Evolutionary conservation across 1,140 invertebrate species (phyloP), one percentile per base, ranked within the genome.

Genomic region (Geopemphigus sp.): DNA sequence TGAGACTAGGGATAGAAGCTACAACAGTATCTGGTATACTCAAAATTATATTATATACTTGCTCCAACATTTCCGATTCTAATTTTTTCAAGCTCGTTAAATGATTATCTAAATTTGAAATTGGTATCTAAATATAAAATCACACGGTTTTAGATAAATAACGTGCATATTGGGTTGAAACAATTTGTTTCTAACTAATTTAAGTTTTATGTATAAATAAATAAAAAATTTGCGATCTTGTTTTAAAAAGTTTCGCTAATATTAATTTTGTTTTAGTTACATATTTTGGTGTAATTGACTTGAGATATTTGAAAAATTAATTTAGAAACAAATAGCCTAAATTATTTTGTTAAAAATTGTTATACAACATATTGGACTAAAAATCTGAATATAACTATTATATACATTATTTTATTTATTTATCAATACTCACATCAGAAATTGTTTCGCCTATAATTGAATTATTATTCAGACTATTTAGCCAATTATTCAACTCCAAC

Each of bases 61-160:
- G 29, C 1, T 76, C 73, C 14, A 76, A 76, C 53, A 76, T 76
- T 17, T 57, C 54, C 14, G n/a, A 61, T 61, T 76, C 73, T 47
- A 76, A 45, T 17, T 76, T 45, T 76, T 76, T 59, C 54, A 76
- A 57, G 6, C 32, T 17, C 12, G 22, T 24, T 12, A 76, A 56
- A 76, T 76, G 73, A 24, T 59, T 59, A 45, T 76, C 32, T 45
- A 76, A 45, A 59, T 61, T 47, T 24, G n/a, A 17, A 17, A 59
- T 59, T 76, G 73, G 73, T 19, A 76, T 59, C 73, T 76, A 76
- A 76, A 76, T 22, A n/a, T n/a, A 15, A 39, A 45, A 53, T 17
- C 12, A 32, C 32, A 26, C 6, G 47, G 14, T 68, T 68, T 47
- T 24, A 68, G 12, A 47, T 47, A 1, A 66, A 66, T 24, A 47